These are phyloP conservation scores for Lottia scabra DNA, from an alignment of 2,888 invertebrate species.

Conservation along the genomic window DNA sequence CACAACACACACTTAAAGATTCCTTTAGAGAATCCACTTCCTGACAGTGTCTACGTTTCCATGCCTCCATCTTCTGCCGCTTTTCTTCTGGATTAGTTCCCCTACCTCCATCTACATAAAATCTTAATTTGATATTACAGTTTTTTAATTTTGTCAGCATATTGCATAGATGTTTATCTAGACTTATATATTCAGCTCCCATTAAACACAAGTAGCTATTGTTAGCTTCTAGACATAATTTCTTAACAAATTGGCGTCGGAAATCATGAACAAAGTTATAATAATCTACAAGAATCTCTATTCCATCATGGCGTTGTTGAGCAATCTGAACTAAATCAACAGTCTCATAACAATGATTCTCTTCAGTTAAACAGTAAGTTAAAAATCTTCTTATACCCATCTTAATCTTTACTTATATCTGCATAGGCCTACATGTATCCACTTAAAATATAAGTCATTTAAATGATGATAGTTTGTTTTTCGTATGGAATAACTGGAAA, in stretches of 20 bases:
- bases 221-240: conserved; percentile 35
- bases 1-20: background rate
- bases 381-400: conserved; percentile 62
- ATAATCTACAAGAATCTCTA: conserved; percentile 64
- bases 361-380: conserved; percentile 42
- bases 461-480: too few species aligned
- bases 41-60: conserved; percentile 51
- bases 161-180: conserved; percentile 51
- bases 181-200: conserved; percentile 60
- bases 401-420: too few species aligned
- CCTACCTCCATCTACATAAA: conserved; percentile 61
- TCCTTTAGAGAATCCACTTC: conserved; percentile 50
- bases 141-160: conserved; percentile 52
- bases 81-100: conserved; percentile 50
- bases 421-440: too few species aligned
- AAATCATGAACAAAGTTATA: conserved; percentile 59
- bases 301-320: conserved; percentile 37
- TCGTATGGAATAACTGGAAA: too few species aligned
- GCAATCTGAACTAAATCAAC: conserved; percentile 60
- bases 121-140: conserved; percentile 55
- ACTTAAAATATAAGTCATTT: too few species aligned
- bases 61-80: conserved; percentile 58
- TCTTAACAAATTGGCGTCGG: conserved; percentile 49
- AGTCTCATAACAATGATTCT: conserved; percentile 46
- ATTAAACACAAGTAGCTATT: conserved; percentile 55